Evolutionary conservation across 2,113 vertebrate species (phyloP).

Genomic region (Gobiocypris rarus): DNA sequence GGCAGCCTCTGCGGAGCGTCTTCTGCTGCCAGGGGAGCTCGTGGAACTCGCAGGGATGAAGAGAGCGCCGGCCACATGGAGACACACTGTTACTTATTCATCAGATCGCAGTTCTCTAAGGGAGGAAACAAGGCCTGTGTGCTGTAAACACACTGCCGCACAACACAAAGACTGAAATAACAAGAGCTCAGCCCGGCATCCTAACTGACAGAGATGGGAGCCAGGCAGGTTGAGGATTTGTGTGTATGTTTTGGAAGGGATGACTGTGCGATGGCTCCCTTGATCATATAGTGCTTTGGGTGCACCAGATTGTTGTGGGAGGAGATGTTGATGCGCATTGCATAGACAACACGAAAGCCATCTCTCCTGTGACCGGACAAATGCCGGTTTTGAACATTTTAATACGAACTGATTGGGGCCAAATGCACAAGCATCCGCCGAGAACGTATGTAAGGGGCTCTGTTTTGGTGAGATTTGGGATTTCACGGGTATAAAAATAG

Average conservation of each 20-base stretch:
- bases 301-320: slow-evolving; percentile 49
- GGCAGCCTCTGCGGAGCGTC: slow-evolving; percentile 66
- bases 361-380: slow-evolving; percentile 47
- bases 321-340: slow-evolving; percentile 39
- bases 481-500: slow-evolving; percentile 64
- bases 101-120: slow-evolving; percentile 74
- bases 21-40: slow-evolving; percentile 67
- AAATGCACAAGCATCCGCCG: slow-evolving; percentile 26
- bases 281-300: slow-evolving; percentile 51
- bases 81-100: slow-evolving; percentile 82
- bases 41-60: slow-evolving; percentile 67
- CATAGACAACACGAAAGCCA: slow-evolving; percentile 34
- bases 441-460: slow-evolving; percentile 13
- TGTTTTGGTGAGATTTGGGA: slow-evolving; percentile 63
- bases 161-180: slow-evolving; percentile 78
- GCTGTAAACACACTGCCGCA: slow-evolving; percentile 79
- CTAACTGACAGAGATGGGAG: slow-evolving; percentile 56
- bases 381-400: slow-evolving; percentile 42
- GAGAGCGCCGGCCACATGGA: slow-evolving; percentile 68
- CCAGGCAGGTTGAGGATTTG: slow-evolving; percentile 38
- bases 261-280: slow-evolving; percentile 29
- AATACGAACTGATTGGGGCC: slow-evolving; percentile 52
- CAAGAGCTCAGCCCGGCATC: slow-evolving; percentile 70
- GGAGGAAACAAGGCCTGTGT: slow-evolving; percentile 78
- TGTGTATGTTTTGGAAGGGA: slow-evolving; percentile 44